These are phyloP conservation scores for Siniperca scherzeri DNA, from an alignment of 2,797 vertebrate species.

Conservation along the genomic window DNA sequence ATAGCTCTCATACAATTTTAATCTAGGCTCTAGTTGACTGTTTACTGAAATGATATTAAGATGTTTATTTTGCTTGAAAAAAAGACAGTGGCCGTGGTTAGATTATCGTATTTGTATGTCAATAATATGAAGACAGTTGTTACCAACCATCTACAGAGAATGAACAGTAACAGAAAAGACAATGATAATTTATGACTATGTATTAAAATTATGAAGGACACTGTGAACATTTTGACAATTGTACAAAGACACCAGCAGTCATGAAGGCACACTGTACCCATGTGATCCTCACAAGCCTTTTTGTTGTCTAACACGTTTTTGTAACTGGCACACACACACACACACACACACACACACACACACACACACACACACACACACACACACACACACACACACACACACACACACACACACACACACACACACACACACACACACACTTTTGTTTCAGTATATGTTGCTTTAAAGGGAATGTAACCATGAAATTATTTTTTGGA, in stretches of 20 bases:
- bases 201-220: slow-evolving; percentile 53
- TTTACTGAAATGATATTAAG: neutral
- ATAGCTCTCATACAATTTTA: neutral
- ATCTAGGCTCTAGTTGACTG: neutral
- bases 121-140: slow-evolving; percentile 48
- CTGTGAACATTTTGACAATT: slow-evolving; percentile 39
- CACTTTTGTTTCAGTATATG: slow-evolving; percentile 25
- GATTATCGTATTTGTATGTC: slow-evolving; percentile 56
- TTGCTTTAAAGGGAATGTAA: slow-evolving; percentile 60
- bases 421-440: neutral
- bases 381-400: neutral
- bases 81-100: neutral
- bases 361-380: neutral
- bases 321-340: neutral
- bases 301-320: slow-evolving; percentile 1
- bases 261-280: slow-evolving; percentile 66
- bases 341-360: neutral
- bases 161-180: slow-evolving; percentile 45
- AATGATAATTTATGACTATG: slow-evolving; percentile 41
- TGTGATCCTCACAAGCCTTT: slow-evolving; percentile 23
- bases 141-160: slow-evolving; percentile 31
- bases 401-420: neutral
- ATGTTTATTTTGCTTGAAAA: neutral
- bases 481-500: neutral
- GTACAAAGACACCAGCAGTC: slow-evolving; percentile 54